These are phyloP conservation scores for Arothron firmamentum DNA, from an alignment of 2,113 vertebrate species.

Conservation along the genomic window DNA sequence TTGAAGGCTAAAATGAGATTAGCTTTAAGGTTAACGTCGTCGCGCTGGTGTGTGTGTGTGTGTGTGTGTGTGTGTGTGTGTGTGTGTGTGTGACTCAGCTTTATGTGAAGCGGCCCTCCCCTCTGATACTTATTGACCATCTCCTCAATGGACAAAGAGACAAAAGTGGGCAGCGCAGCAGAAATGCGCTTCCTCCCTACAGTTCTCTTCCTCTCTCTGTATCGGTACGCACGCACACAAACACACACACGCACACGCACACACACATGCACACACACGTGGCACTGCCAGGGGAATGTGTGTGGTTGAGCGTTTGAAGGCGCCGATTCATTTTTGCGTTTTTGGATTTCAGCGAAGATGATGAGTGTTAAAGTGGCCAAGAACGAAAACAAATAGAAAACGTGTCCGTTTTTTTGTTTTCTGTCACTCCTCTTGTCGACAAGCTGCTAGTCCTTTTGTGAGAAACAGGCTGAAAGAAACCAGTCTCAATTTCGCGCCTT, in stretches of 20 bases:
- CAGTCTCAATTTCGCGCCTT: background rate
- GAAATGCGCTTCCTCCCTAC: slow-evolving; percentile 53
- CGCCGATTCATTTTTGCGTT: slow-evolving; percentile 24
- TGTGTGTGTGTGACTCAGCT: slow-evolving; percentile 59
- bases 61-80: slow-evolving; percentile 36
- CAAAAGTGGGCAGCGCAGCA: slow-evolving; percentile 38
- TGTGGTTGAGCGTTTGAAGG: slow-evolving; percentile 58
- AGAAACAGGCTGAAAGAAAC: background rate
- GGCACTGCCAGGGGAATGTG: slow-evolving; percentile 46
- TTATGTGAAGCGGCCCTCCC: slow-evolving; percentile 35
- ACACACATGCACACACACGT: background rate
- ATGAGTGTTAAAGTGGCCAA: slow-evolving; percentile 41
- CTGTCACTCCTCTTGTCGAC: background rate
- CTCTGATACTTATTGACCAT: slow-evolving; percentile 46
- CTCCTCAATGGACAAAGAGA: slow-evolving; percentile 17
- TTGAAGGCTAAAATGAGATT: background rate
- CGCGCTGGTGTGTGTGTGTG: slow-evolving; percentile 20
- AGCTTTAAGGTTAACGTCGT: background rate
- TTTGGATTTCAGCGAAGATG: slow-evolving; percentile 8
- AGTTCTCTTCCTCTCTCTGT: slow-evolving; percentile 50
- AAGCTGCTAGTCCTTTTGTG: slow-evolving; percentile 18
- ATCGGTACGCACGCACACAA: slow-evolving; percentile 30
- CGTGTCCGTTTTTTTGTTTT: background rate
- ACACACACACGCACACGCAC: slow-evolving; percentile 22
- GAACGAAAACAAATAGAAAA: slow-evolving; percentile 37